Conservation (phyloP, 2,113 vertebrate genomes). For the Passer domesticus region DNA sequence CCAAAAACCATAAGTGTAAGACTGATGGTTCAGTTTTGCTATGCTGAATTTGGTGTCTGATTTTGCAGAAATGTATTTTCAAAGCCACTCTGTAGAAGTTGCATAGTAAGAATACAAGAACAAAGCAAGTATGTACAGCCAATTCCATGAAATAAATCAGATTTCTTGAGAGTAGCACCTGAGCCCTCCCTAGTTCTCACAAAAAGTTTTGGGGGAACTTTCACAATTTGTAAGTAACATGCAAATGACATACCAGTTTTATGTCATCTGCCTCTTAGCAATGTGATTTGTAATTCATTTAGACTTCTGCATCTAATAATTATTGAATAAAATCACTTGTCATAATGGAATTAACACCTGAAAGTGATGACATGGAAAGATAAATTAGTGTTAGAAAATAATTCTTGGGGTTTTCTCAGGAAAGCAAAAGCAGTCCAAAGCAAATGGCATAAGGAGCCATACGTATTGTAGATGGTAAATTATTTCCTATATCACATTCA, state of each 20-base stretch:
- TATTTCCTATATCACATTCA: not conserved
- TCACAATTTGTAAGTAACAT: not conserved
- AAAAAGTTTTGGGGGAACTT: not conserved
- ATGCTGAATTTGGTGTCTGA: not conserved
- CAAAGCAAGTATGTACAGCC: not conserved
- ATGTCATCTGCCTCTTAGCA: not conserved
- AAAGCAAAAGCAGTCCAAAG: constrained; percentile 27
- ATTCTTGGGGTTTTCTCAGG: not conserved
- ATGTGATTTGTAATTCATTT: constrained; percentile 47
- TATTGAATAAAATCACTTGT: constrained; percentile 55
- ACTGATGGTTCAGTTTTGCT: not conserved
- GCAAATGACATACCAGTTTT: constrained; percentile 10
- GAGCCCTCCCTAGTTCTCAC: rapidly evolving
- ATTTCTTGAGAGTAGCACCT: not conserved
- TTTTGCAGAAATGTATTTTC: not conserved
- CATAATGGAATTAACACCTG: constrained; percentile 40
- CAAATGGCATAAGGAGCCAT: constrained; percentile 12
- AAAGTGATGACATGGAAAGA: constrained; percentile 49
- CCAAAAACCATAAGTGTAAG: rapidly evolving
- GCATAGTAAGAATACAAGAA: not conserved
- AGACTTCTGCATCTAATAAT: constrained; percentile 44
- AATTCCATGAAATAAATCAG: not conserved
- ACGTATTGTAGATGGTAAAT: constrained; percentile 16
- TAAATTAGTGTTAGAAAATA: constrained; percentile 53
- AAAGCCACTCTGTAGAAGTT: not conserved